Evolutionary conservation across 2,888 invertebrate species (phyloP), one percentile per base, ranked within the genome.

Genomic region (Amiota minor): DNA sequence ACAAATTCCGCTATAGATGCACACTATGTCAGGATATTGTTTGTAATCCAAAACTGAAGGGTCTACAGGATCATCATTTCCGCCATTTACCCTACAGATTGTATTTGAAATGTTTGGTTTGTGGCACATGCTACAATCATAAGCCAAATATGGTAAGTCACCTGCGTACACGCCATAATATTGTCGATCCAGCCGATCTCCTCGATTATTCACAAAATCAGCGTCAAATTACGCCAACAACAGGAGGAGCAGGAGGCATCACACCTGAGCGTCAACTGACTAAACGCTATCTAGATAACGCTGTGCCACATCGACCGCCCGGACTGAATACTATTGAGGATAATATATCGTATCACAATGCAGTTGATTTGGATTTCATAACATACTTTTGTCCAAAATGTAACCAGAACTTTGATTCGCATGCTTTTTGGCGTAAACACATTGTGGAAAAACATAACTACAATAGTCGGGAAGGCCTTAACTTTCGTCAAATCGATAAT

Each of bases 371-470:
- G 72, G 88, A 88, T 70, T 81, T 84, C n/a, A 88, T 88, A 16
- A 87, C 83, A 1, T 88, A 88, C 67, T 84, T 75, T 59, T 88
- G 88, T 62, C 88, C 88, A 8, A 85, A 86, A 71, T 88, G 88
- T 73, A 88, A 88, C 47, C 79, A 83, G 70, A 83, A 83, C 73
- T 88, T 88, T 49, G 81, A 86, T 69, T 84, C 88, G 10, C 88
- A 88, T 53, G 88, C 87, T 9, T 86, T 84, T 65, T 88, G 88
- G 88, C 88, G 88, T 61, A 88, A 88, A 56, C 88, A 88, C 75
- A 88, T 88, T 64, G 88, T 88, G 9, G 88, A 88, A 16, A 79
- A 79, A n/a, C 88, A 88, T 64, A 87, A 88, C 61, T 79, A 83
- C 3, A 88, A 88, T 16, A 83, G 86, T 55, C 81, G 88, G 4